A percentile compares a stretch with the other conserved stretches of the same genome.
Evolutionary conservation across 2,113 vertebrate species (phyloP).

Genomic region (Ploceus nigricollis): DNA sequence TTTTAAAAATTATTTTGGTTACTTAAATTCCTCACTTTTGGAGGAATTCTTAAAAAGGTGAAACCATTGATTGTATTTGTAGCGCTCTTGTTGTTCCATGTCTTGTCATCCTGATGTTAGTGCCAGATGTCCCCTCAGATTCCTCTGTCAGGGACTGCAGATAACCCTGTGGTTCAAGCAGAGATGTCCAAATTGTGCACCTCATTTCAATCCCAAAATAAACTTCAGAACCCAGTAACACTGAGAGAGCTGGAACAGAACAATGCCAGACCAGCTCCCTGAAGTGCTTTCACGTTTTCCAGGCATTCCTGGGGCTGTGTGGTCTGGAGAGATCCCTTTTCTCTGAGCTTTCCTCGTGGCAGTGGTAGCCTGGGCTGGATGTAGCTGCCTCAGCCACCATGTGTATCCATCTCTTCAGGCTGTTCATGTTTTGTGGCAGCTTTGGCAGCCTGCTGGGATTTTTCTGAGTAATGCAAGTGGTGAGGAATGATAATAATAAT

Average conservation of each 20-base stretch:
- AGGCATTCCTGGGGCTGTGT: fast-evolving
- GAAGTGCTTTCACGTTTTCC: fast-evolving
- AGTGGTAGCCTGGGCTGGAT: neutral
- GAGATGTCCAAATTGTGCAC: neutral
- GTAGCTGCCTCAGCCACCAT: neutral
- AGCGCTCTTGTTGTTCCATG: neutral
- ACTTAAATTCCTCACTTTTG: neutral
- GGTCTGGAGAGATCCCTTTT: neutral
- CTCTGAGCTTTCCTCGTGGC: neutral
- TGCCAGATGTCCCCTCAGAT: neutral
- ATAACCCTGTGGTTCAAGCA: neutral
- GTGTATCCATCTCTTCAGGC: neutral
- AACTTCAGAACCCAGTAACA: neutral
- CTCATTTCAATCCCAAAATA: neutral
- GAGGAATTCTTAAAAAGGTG: neutral
- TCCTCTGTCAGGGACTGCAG: neutral
- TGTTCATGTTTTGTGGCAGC: constrained; percentile 3
- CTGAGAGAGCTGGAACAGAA: neutral
- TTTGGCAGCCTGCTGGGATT: neutral
- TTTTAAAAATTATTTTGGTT: neutral
- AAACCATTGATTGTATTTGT: neutral
- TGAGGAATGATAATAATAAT: neutral
- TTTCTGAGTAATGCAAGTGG: neutral
- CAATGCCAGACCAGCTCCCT: neutral
- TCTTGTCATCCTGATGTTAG: neutral